phyloP scores from a whole-genome alignment of 2,888 invertebrate species.

The Gastracanthus pulcherrimus region DNA sequence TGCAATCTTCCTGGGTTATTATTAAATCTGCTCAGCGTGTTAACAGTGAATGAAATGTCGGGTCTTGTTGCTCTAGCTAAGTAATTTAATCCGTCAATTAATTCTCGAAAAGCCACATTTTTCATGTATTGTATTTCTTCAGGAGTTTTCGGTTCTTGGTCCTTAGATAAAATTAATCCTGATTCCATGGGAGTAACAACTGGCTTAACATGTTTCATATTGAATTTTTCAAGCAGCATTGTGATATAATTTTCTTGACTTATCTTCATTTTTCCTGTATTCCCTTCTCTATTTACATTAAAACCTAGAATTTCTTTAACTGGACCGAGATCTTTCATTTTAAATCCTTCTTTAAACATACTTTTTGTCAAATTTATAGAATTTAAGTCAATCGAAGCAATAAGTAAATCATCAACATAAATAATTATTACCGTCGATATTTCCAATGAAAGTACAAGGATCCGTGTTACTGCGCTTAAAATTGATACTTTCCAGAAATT shows the following conservation, averaged over 20 bases:
- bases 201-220: too few relatives aligned
- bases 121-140: slow-evolving; percentile 8
- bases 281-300: slow-evolving; percentile 49
- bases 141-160: slow-evolving; percentile 37
- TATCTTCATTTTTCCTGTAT: slow-evolving; percentile 55
- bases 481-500: too few relatives aligned
- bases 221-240: slow-evolving; percentile 55
- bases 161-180: too few relatives aligned
- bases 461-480: too few relatives aligned
- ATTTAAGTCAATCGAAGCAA: too few relatives aligned
- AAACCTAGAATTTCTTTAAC: slow-evolving; percentile 47
- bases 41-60: slow-evolving; percentile 59
- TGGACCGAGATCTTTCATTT: too few relatives aligned
- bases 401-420: too few relatives aligned
- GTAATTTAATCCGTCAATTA: slow-evolving; percentile 60
- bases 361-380: too few relatives aligned
- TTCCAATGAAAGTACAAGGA: too few relatives aligned
- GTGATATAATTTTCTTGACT: slow-evolving; percentile 57
- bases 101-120: slow-evolving; percentile 58
- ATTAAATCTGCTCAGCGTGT: slow-evolving; percentile 57
- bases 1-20: slow-evolving; percentile 38
- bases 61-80: slow-evolving; percentile 58
- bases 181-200: too few relatives aligned
- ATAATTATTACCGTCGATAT: background rate
- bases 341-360: too few relatives aligned